Conservation (phyloP, 2,113 vertebrate genomes). For the Anhinga rufa region DNA sequence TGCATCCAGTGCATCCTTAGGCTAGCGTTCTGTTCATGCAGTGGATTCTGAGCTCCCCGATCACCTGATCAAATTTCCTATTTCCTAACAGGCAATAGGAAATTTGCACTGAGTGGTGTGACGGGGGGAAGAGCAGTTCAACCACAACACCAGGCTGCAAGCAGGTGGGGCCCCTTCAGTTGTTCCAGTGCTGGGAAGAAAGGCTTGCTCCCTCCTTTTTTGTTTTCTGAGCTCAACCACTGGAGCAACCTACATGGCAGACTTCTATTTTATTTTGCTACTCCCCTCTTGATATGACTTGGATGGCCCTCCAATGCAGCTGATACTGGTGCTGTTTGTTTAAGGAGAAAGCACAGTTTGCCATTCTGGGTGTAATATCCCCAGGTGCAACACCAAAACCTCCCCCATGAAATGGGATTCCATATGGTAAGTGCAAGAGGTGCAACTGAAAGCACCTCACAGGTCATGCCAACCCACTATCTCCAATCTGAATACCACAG, state of each 20-base stretch:
- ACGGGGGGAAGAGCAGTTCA: not conserved
- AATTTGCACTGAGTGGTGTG: not conserved
- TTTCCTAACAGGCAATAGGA: not conserved
- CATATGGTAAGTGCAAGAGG: fast-evolving
- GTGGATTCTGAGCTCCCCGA: not conserved
- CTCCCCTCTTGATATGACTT: not conserved
- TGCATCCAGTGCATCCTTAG: not conserved
- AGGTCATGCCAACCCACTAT: not conserved
- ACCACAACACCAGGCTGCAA: not conserved
- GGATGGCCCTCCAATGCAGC: too few relatives aligned
- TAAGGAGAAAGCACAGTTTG: not conserved
- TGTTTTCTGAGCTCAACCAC: not conserved
- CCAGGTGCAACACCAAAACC: not conserved
- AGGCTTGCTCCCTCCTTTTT: not conserved
- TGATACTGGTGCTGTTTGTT: not conserved
- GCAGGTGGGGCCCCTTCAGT: not conserved
- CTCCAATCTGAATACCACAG: not conserved
- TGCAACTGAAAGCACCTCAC: not conserved
- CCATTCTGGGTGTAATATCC: too few relatives aligned
- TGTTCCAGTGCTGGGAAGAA: not conserved
- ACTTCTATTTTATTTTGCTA: too few relatives aligned
- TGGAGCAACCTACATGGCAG: not conserved
- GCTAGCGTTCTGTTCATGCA: too few relatives aligned
- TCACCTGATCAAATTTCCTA: not conserved
- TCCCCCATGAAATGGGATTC: not conserved